Evolutionary conservation across 1,140 invertebrate genomes (phyloP), one percentile per base, ranked within the genome.

Genomic region (Aphelinus atriplicis): DNA sequence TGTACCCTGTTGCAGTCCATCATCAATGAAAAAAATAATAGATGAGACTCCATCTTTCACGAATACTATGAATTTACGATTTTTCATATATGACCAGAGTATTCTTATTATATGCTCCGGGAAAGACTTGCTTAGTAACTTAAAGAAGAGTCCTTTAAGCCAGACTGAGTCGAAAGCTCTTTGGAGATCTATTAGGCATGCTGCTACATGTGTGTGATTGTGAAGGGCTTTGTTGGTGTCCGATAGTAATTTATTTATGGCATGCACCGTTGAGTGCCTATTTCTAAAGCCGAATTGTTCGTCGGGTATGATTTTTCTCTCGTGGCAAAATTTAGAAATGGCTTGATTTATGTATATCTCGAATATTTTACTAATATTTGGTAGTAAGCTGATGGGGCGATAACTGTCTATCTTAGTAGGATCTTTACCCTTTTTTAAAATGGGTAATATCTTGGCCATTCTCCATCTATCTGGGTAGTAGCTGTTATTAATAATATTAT

Each of bases 321-420:
- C 55, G 3, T 75, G 53, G 45, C 75, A 75, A 47, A 68, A 68
- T 0, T 47, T n/a, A 6, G 45, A 26, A 2, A 79, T 6, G 1
- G 56, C 7, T 0, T 62, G 56, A 46, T 77, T 79, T 2, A 75
- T 65, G 1, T 73, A 7, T 1, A 65, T 61, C 75, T 75, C 65
- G 43, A 75, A 75, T 0, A 85, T 64, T 78, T 86, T 86, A 45
- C 80, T 78, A 1, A 84, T n/a, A 45, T 75, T 79, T n/a, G 76
- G 78, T 6, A 85, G 78, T 1, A 86, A 72, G 56, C 82, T 85
- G 6, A 87, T 87, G 45, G 84, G 84, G 1, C 78, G 51, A 9
- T 53, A 53, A 53, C 9, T 53, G 4, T 53, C 51, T 6, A 9
- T 4, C 9, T 53, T 53, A 45, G 7, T 26, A 42, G n/a, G 42